These are phyloP conservation scores for Pediacus dermestoides DNA, from an alignment of 2,888 invertebrate species.

Conservation along the genomic window DNA sequence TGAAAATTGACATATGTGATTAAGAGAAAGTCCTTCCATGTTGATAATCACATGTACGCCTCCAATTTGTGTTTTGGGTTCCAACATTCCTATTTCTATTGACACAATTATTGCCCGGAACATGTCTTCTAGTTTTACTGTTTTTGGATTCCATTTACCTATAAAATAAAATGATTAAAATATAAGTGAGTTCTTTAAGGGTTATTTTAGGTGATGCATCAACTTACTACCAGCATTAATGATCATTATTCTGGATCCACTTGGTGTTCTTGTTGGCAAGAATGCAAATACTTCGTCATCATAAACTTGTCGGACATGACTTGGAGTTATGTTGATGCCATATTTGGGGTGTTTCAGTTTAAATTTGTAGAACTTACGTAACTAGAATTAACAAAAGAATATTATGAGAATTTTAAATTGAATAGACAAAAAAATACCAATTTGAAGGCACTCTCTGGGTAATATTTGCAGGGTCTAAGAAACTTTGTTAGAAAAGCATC, in stretches of 20 bases:
- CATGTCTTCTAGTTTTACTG: conserved; percentile 62
- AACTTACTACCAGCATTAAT: conserved; percentile 68
- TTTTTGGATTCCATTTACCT: conserved; percentile 74
- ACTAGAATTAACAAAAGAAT: conserved; percentile 47
- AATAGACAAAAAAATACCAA: conserved; percentile 52
- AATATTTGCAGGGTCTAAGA: conserved; percentile 81
- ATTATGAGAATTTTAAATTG: not conserved
- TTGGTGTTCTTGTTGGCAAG: conserved; percentile 64
- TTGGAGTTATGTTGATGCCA: conserved; percentile 61
- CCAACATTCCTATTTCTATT: conserved; percentile 72
- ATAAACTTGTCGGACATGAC: conserved; percentile 60
- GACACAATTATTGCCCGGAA: conserved; percentile 68
- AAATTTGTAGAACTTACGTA: conserved; percentile 70
- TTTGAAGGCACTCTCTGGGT: conserved; percentile 75
- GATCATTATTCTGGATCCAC: conserved; percentile 66
- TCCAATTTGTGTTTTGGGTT: conserved; percentile 73
- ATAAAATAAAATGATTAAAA: conserved; percentile 9
- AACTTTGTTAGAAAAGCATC: conserved; percentile 75
- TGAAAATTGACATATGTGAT: conserved; percentile 71
- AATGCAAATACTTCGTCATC: conserved; percentile 64
- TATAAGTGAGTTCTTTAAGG: not conserved
- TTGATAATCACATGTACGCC: conserved; percentile 73
- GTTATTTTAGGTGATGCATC: not conserved
- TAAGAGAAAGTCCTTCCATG: conserved; percentile 69
- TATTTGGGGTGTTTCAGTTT: conserved; percentile 60